A percentile compares a stretch with the other conserved stretches of the same genome.
Conservation (phyloP, 2,797 vertebrate species). For the Tolypeutes matacus region DNA sequence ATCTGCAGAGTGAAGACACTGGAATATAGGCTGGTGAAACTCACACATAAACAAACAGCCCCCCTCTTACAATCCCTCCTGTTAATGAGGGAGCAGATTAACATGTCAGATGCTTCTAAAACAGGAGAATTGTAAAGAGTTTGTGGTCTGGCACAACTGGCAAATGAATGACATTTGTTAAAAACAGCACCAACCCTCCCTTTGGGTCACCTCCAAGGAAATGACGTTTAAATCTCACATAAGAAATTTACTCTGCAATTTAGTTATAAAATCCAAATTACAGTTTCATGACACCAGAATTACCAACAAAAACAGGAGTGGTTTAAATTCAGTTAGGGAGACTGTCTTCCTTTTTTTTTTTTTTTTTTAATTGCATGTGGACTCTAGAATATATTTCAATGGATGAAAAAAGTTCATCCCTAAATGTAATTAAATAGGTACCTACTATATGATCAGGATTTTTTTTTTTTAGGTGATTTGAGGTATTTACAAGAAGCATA, state of each 20-base stretch:
- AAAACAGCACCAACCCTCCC: not conserved
- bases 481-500: not conserved
- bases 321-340: not conserved
- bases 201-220: constrained; percentile 46
- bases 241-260: constrained; percentile 40
- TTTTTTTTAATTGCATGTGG: not conserved
- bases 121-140: not conserved
- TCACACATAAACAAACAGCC: constrained; percentile 66
- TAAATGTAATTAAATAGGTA: not conserved
- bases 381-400: not conserved
- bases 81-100: constrained; percentile 67
- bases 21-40: constrained; percentile 58
- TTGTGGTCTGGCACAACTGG: constrained; percentile 38
- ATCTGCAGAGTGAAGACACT: constrained; percentile 70
- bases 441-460: not conserved
- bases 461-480: not conserved
- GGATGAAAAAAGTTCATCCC: not conserved
- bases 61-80: not conserved
- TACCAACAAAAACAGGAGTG: not conserved
- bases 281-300: constrained; percentile 32
- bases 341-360: not conserved
- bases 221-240: constrained; percentile 27
- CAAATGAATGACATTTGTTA: constrained; percentile 23
- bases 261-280: constrained; percentile 63
- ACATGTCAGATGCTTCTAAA: constrained; percentile 69